Evolutionary conservation across 1,140 invertebrate genomes (phyloP), one percentile per base, ranked within the genome.

Genomic region (Drosophila sucinea): DNA sequence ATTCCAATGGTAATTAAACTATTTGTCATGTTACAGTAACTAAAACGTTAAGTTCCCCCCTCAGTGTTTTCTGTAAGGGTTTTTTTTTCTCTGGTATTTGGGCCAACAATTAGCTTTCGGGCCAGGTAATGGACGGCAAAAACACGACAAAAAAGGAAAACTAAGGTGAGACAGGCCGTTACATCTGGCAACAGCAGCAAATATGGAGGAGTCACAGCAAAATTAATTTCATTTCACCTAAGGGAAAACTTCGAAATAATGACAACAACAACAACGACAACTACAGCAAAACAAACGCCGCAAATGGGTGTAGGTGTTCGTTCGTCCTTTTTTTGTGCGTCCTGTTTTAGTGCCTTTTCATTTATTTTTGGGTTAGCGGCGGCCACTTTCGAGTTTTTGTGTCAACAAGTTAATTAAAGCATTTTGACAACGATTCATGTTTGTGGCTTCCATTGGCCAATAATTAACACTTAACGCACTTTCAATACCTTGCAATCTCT

Each of bases 331-430:
- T 70, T 56, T 23, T 57, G 25, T 41, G 5, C 35, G 11, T 65
- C 8, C 11, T 29, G 5, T 35, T n/a, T 32, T 27, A 10, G 30
- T 41, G 3, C 54, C 10, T 35, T 10, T 6, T 29, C 10, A 1
- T 47, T 63, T 61, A 55, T 61, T 58, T 67, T 61, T 33, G 33
- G 40, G 44, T 51, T 51, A 10, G 10, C 35, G 54, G 17, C 1
- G 44, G 55, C 17, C 58, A 55, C 64, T 73, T 77, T 89, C 64
- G 44, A 40, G 72, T 60, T 70, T 70, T 64, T 73, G 67, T 81
- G 85, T 89, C 84, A 89, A 89, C 84, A 89, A 89, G 81, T 89
- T 89, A 89, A 89, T 89, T 89, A 89, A 89, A 73, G 68, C 84
- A 89, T 71, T 87, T 87, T 80, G 64, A 84, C 80, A 89, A 84